Conservation (phyloP, 2,888 invertebrate species). For the Zaprionus obscuricornis region DNA sequence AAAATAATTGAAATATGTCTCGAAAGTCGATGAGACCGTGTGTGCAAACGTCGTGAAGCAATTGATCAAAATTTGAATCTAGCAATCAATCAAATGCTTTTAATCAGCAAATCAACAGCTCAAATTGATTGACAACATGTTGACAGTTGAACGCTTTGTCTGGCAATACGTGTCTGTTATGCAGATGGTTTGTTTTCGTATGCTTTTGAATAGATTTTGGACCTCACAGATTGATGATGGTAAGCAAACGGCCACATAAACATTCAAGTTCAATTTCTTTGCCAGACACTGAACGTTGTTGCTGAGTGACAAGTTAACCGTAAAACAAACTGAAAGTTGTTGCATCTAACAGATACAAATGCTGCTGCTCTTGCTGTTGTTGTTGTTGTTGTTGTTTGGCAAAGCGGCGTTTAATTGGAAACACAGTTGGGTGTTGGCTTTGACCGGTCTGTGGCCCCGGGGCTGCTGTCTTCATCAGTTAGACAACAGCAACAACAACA, state of each 20-base stretch:
- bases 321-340: slow-evolving; percentile 76
- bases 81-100: slow-evolving; percentile 44
- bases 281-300: slow-evolving; percentile 19
- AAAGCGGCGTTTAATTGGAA: slow-evolving; percentile 74
- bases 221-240: background rate
- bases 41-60: background rate
- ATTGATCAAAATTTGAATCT: slow-evolving; percentile 22
- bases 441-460: slow-evolving; percentile 60
- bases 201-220: background rate
- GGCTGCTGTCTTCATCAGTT: slow-evolving; percentile 63
- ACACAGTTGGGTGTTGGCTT: slow-evolving; percentile 77
- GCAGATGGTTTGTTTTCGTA: background rate
- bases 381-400: slow-evolving; percentile 40
- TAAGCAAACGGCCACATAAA: slow-evolving; percentile 48
- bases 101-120: slow-evolving; percentile 48
- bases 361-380: slow-evolving; percentile 22
- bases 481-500: slow-evolving; percentile 27
- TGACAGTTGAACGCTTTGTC: slow-evolving; percentile 48
- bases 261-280: slow-evolving; percentile 75
- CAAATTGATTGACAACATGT: slow-evolving; percentile 51
- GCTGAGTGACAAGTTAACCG: slow-evolving; percentile 57
- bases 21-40: background rate
- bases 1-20: background rate
- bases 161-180: background rate
- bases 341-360: slow-evolving; percentile 57